Base-by-base conservation (phyloP, 2,888 invertebrate genomes). In the Apocheima hispidaria region DNA sequence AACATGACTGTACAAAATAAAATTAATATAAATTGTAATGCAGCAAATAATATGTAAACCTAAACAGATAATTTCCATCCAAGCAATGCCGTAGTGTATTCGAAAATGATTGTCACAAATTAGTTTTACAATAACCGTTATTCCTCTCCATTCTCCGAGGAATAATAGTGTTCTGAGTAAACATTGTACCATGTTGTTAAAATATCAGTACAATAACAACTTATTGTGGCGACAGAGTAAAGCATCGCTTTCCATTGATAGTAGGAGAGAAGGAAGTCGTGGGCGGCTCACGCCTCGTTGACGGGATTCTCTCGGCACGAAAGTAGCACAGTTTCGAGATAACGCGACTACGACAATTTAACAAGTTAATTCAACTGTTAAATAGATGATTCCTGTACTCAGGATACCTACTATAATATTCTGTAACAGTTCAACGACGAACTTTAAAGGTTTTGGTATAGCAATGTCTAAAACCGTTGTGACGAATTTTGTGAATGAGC, bases 191-290 rank as follows among this genome's bases (percentile, higher is more conserved):
- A 14, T n/a, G 12, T 23, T 26, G 14, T 26, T 44, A 16, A n/a
- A 14, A 49, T 33, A 23, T 35, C 14, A 49, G 21, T 35, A 49
- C 14, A 35, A 20, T 18, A 21, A 44, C 12, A 26, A n/a, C 12
- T 4, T 41, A 10, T 44, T 43, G 46, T 23, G 52, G 35, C 51
- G 38, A 43, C 51, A 30, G 35, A n/a, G 53, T 60, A 23, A 48
- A 43, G 44, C 16, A 56, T 35, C 48, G 49, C 62, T 65, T 68
- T 70, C 55, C 63, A 60, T 68, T 69, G 63, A 63, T 68, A 63
- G 65, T 35, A 51, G 49, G 63, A 65, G 58, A 66, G 68, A 62
- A 70, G 68, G 70, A 68, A 65, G 68, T 68, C 18, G 70, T 68
- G 65, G 70, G 68, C 56, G 69, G 55, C 50, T 16, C 49, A 12